A percentile compares a stretch with the other conserved stretches of the same genome.
Conservation (phyloP, 2,113 vertebrate species). For the Platanista minor region DNA sequence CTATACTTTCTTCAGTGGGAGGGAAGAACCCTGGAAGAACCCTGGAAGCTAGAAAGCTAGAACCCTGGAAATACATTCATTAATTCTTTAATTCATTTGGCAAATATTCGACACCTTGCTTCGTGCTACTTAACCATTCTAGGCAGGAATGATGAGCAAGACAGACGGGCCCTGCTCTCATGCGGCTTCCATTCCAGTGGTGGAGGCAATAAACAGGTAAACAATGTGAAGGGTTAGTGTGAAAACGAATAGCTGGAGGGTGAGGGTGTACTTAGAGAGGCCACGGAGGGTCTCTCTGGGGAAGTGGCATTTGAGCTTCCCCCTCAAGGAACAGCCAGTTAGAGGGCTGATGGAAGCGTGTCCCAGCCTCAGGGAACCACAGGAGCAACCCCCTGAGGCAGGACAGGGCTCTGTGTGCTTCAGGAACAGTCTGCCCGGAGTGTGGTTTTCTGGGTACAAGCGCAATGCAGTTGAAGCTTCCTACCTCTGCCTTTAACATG, state of each 20-base stretch:
- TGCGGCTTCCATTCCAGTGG: neutral
- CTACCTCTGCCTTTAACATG: neutral
- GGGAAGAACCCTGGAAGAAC: neutral
- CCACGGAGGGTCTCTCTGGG: neutral
- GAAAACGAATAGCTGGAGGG: neutral
- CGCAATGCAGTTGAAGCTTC: neutral
- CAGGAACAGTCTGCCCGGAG: neutral
- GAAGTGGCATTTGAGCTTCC: neutral
- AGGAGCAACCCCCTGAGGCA: neutral
- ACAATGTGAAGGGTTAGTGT: neutral
- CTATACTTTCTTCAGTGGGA: neutral
- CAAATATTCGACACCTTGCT: neutral
- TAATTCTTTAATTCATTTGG: neutral
- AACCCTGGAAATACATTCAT: neutral
- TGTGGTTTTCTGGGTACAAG: neutral
- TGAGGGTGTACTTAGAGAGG: neutral
- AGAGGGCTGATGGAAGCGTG: neutral
- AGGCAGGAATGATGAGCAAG: neutral
- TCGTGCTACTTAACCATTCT: neutral
- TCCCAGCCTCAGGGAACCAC: neutral
- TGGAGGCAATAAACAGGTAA: neutral
- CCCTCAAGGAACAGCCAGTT: neutral
- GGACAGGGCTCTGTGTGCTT: neutral
- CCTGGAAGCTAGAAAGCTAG: too few relatives aligned
- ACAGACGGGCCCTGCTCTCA: neutral